These are phyloP conservation scores for Leptinotarsa haldemani DNA, from an alignment of 2,888 invertebrate species.

Conservation along the genomic window DNA sequence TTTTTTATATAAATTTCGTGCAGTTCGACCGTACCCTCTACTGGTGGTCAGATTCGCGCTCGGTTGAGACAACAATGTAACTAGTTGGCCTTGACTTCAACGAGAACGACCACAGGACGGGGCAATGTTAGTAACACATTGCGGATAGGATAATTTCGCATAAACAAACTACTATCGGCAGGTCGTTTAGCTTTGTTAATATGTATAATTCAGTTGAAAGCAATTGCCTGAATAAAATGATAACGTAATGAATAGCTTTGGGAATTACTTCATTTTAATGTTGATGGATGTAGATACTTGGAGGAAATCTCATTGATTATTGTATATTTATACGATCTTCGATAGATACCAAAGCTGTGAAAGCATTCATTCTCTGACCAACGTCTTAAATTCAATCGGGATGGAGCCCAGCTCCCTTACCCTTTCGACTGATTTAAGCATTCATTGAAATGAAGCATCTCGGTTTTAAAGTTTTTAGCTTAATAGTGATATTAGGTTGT, in stretches of 20 bases:
- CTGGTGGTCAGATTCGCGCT: slow-evolving; percentile 41
- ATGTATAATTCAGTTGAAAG: slow-evolving; percentile 18
- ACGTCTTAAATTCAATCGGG: no score
- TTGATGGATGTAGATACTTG: neutral
- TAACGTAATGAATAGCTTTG: neutral
- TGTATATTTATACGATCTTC: no score
- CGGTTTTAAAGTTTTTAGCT: no score
- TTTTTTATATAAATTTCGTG: slow-evolving; percentile 21
- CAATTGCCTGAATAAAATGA: slow-evolving; percentile 10
- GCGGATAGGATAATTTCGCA: slow-evolving; percentile 40
- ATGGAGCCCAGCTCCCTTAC: no score
- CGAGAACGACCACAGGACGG: slow-evolving; percentile 42
- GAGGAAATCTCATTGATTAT: neutral
- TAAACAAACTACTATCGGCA: slow-evolving; percentile 36
- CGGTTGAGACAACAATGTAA: slow-evolving; percentile 48
- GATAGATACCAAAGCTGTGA: no score
- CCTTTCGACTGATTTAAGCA: no score
- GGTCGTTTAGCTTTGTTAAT: slow-evolving; percentile 29
- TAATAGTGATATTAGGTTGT: no score
- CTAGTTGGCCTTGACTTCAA: slow-evolving; percentile 50
- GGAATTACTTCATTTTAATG: slow-evolving; percentile 5
- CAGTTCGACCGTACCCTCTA: slow-evolving; percentile 28
- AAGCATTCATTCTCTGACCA: no score
- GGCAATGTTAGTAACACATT: slow-evolving; percentile 40
- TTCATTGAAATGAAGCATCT: no score